Conservation (phyloP, 2,113 vertebrate species). For the Calypte anna region DNA sequence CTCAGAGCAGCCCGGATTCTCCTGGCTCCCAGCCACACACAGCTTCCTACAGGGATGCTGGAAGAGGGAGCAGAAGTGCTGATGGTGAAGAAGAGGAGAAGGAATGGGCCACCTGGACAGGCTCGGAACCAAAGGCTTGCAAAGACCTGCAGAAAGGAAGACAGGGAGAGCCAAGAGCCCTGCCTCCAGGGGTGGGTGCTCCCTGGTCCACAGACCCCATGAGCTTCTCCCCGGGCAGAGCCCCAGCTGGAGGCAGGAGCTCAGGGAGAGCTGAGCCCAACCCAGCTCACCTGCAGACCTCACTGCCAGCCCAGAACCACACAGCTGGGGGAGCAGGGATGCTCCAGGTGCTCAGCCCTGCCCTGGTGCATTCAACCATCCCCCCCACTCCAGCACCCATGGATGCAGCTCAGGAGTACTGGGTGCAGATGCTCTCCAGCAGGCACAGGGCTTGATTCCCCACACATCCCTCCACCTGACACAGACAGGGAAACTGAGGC, state of each 20-base stretch:
- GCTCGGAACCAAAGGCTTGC: too few relatives aligned
- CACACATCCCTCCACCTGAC: neutral
- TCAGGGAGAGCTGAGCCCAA: accelerated
- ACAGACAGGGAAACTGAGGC: neutral
- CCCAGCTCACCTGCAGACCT: neutral
- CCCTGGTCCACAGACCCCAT: too few relatives aligned
- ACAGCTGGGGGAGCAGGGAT: neutral
- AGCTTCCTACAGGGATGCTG: accelerated
- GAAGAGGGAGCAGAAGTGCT: neutral
- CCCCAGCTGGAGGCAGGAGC: neutral
- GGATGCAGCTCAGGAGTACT: accelerated
- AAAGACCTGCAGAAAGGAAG: too few relatives aligned
- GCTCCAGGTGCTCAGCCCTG: neutral
- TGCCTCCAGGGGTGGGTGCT: too few relatives aligned
- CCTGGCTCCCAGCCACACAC: accelerated
- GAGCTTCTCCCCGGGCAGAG: neutral
- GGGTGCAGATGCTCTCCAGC: accelerated
- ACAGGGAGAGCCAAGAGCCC: too few relatives aligned
- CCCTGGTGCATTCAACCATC: neutral
- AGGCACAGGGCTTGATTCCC: neutral
- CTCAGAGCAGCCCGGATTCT: neutral
- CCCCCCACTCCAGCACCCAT: accelerated
- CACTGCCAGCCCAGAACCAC: neutral
- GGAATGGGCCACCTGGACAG: too few relatives aligned
- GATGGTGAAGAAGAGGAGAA: neutral